phyloP scores from a whole-genome alignment of 35 echinoderm and acorn worm species.

The Heliocidaris tuberculata region DNA sequence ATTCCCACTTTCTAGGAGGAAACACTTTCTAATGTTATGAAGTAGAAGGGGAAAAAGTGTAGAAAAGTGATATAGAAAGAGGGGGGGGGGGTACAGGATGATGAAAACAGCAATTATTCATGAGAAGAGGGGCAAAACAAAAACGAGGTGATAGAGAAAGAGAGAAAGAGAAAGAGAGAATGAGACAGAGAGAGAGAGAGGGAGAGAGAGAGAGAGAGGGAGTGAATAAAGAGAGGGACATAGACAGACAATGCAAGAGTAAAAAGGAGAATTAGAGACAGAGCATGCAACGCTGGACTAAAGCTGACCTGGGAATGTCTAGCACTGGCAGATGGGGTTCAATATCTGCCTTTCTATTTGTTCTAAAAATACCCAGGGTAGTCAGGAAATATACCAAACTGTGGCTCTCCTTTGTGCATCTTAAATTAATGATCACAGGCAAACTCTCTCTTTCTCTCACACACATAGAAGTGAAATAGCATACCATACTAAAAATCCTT shows the following conservation, averaged over 20 bases:
- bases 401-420: not conserved
- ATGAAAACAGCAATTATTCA: too few relatives aligned
- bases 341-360: not conserved
- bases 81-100: not conserved
- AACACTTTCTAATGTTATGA: not conserved
- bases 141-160: too few relatives aligned
- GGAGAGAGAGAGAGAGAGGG: not conserved
- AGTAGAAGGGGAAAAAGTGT: not conserved
- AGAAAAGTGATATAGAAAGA: not conserved
- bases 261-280: not conserved
- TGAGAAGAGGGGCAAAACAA: too few relatives aligned
- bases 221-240: not conserved
- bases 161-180: not conserved
- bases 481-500: not conserved
- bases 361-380: not conserved
- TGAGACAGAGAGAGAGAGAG: not conserved
- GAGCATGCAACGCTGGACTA: not conserved
- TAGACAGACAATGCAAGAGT: not conserved
- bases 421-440: not conserved
- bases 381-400: not conserved
- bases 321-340: not conserved
- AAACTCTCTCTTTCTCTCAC: not conserved
- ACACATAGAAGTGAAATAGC: not conserved
- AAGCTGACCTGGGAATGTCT: not conserved
- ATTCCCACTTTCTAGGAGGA: not conserved